Conservation (phyloP, 2,888 invertebrate genomes). For the Arge pagana region DNA sequence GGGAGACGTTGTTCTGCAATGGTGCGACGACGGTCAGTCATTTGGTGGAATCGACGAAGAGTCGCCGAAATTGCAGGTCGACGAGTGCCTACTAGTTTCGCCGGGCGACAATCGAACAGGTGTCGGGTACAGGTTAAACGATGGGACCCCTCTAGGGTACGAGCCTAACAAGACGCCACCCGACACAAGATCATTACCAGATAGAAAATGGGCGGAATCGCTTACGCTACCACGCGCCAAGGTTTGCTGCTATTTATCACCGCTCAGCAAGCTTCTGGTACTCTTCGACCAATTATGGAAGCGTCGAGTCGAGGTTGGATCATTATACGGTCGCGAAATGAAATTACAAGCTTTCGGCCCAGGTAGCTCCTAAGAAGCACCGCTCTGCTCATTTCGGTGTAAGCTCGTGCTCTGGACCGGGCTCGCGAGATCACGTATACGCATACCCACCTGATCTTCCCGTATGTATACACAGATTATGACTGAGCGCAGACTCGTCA, state of each 20-base stretch:
- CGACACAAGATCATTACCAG: conserved; percentile 13
- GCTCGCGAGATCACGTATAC: neutral
- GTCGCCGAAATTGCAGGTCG: too few relatives aligned
- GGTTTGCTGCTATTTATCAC: conserved; percentile 23
- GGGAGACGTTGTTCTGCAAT: too few relatives aligned
- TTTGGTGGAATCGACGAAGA: too few relatives aligned
- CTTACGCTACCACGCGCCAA: conserved; percentile 22
- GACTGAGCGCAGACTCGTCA: neutral
- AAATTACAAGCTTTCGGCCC: conserved; percentile 28
- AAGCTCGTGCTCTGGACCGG: too few relatives aligned
- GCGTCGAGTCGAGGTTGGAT: conserved; percentile 16
- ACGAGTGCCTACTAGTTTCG: too few relatives aligned
- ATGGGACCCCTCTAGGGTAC: conserved; percentile 11
- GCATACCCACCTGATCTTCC: neutral
- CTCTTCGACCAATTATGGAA: conserved; percentile 25
- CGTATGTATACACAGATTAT: neutral
- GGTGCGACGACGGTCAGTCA: too few relatives aligned
- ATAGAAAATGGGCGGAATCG: conserved; percentile 16
- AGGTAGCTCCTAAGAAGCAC: conserved; percentile 3
- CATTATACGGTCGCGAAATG: conserved; percentile 31
- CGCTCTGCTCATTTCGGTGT: conserved; percentile 8
- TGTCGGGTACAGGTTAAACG: conserved; percentile 5
- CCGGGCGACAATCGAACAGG: too few relatives aligned
- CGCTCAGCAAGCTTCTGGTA: conserved; percentile 8
- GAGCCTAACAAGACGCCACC: conserved; percentile 15